Conservation (phyloP, 1,140 invertebrate species). For the Hylyphantes graminicola region DNA sequence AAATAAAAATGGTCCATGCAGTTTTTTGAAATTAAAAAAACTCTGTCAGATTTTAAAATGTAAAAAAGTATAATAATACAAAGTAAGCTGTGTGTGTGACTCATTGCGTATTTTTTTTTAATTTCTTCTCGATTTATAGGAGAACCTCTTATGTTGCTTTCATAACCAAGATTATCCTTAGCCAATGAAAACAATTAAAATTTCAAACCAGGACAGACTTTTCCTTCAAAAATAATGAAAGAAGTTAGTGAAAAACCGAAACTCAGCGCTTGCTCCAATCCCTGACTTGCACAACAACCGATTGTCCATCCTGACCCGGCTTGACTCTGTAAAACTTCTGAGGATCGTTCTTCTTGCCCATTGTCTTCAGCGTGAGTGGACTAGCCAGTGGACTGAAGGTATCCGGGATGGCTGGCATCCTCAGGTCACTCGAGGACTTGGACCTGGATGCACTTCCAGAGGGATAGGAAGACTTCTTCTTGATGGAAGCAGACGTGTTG, state of each 20-base stretch:
- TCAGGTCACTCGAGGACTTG: conserved; percentile 45
- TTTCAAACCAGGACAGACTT: too few relatives aligned
- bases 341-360: conserved; percentile 22
- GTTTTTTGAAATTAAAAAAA: too few relatives aligned
- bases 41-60: too few relatives aligned
- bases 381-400: conserved; percentile 48
- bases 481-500: conserved; percentile 34
- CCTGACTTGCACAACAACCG: conserved; percentile 49
- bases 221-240: not conserved
- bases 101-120: too few relatives aligned
- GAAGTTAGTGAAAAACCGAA: not conserved
- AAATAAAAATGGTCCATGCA: too few relatives aligned
- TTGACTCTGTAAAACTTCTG: conserved; percentile 56
- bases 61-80: too few relatives aligned
- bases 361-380: conserved; percentile 50
- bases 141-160: too few relatives aligned
- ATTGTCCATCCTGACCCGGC: conserved; percentile 53
- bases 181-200: too few relatives aligned
- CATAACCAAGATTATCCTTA: too few relatives aligned
- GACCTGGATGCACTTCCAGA: conserved; percentile 47
- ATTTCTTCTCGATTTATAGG: too few relatives aligned
- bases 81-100: too few relatives aligned
- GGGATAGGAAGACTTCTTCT: conserved; percentile 38
- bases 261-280: conserved; percentile 50
- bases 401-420: conserved; percentile 29